phyloP scores from a whole-genome alignment of 2,113 vertebrate species.

The Parotia lawesii region DNA sequence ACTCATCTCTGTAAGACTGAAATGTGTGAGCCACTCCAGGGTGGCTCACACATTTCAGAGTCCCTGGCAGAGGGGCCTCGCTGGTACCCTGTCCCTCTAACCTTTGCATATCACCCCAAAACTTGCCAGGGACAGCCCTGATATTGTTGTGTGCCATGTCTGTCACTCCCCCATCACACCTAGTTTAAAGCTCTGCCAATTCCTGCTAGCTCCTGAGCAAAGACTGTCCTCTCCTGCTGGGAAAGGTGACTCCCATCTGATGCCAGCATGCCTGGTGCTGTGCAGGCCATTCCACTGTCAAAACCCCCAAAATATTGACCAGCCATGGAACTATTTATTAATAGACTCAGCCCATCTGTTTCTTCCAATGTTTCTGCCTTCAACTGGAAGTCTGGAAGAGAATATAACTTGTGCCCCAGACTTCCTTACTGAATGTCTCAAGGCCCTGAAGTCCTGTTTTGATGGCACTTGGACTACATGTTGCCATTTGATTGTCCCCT shows the following conservation, averaged over 20 bases:
- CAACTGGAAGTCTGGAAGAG: background rate
- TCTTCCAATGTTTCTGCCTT: background rate
- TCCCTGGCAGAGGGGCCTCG: rapidly evolving
- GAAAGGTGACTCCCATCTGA: background rate
- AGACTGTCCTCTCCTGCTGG: background rate
- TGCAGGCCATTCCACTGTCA: background rate
- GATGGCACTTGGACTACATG: background rate
- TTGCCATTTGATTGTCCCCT: background rate
- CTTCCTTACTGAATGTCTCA: background rate
- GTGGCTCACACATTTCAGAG: background rate
- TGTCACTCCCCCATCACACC: background rate
- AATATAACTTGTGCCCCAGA: background rate
- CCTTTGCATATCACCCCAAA: background rate
- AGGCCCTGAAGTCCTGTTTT: background rate
- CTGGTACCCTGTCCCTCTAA: background rate
- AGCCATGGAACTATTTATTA: background rate
- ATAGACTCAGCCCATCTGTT: background rate
- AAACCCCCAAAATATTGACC: background rate
- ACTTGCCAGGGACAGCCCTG: background rate
- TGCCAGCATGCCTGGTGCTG: background rate
- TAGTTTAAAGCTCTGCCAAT: background rate
- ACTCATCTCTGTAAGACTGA: background rate
- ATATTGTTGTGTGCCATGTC: rapidly evolving
- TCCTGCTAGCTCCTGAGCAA: background rate
- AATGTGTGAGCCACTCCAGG: background rate